phyloP scores from a whole-genome alignment of 30 jellyfish, hydroid and myxozoan genomes.

The Hydractinia symbiolongicarpus region DNA sequence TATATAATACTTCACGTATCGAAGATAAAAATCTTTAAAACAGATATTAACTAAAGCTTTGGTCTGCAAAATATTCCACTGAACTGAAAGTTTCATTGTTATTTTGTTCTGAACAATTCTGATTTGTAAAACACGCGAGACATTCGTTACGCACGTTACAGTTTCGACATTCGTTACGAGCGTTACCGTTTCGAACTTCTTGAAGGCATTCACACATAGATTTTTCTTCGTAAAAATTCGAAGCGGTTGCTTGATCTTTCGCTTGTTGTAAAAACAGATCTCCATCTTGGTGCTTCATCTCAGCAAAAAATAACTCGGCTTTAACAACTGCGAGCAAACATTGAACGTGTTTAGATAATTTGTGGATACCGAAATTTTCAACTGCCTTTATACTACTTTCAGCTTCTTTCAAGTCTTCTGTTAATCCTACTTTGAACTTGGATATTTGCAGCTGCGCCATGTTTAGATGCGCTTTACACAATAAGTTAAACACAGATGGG shows the following conservation, averaged over 20 bases:
- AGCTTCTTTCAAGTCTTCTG: background rate
- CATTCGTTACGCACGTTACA: too few relatives aligned
- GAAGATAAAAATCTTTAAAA: too few relatives aligned
- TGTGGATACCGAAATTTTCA: slow-evolving; percentile 9
- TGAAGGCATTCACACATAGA: background rate
- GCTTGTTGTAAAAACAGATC: background rate
- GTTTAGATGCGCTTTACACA: slow-evolving; percentile 9
- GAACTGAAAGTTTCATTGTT: too few relatives aligned
- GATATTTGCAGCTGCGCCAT: background rate
- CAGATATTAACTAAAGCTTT: too few relatives aligned
- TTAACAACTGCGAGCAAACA: slow-evolving; percentile 17
- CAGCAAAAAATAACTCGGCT: background rate
- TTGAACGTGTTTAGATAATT: slow-evolving; percentile 4
- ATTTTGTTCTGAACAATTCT: too few relatives aligned
- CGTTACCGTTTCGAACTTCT: too few relatives aligned
- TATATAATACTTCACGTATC: too few relatives aligned
- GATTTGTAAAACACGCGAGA: too few relatives aligned
- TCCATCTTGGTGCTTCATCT: background rate
- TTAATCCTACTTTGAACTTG: background rate
- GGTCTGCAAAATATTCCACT: too few relatives aligned
- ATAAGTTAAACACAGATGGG: slow-evolving; percentile 8
- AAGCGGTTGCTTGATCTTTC: background rate
- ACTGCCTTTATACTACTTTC: background rate
- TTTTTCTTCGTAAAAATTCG: background rate
- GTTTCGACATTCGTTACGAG: too few relatives aligned